Evolutionary conservation across 2,113 vertebrate genomes (phyloP).

Genomic region (Bungarus multicinctus): DNA sequence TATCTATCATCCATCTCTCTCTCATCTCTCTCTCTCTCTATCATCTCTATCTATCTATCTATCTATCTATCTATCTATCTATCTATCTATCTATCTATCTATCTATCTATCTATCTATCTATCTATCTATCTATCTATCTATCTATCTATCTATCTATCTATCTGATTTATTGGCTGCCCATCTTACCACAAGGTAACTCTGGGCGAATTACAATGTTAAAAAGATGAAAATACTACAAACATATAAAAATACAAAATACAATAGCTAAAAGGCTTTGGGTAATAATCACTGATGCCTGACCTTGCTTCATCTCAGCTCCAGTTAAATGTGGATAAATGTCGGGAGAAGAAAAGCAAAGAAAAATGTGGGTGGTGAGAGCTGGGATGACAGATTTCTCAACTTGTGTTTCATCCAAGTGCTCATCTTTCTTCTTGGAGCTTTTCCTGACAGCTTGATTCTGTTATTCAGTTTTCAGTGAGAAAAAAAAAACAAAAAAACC

Average conservation of each 20-base stretch:
- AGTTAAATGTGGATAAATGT: not conserved
- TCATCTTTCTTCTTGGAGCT: constrained; percentile 17
- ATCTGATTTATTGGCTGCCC: not conserved
- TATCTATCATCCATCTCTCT: too few species aligned
- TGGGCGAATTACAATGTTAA: not conserved
- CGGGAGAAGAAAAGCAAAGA: not conserved
- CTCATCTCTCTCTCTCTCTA: too few species aligned
- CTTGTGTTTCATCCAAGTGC: not conserved
- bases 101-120: too few species aligned
- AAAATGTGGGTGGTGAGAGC: constrained; percentile 32
- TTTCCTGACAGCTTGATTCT: not conserved
- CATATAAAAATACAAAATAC: not conserved
- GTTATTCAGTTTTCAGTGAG: not conserved
- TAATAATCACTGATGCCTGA: not conserved
- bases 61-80: too few species aligned
- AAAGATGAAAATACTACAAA: not conserved
- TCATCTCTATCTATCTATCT: too few species aligned
- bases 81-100: too few species aligned
- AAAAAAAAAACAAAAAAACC: too few species aligned
- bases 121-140: too few species aligned
- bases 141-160: not conserved
- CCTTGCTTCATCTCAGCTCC: not conserved
- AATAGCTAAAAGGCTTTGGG: not conserved
- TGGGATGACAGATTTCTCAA: constrained; percentile 19
- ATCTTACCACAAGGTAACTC: not conserved